Base-by-base conservation (phyloP, 2,797 vertebrate species). In the Natrix natrix region DNA sequence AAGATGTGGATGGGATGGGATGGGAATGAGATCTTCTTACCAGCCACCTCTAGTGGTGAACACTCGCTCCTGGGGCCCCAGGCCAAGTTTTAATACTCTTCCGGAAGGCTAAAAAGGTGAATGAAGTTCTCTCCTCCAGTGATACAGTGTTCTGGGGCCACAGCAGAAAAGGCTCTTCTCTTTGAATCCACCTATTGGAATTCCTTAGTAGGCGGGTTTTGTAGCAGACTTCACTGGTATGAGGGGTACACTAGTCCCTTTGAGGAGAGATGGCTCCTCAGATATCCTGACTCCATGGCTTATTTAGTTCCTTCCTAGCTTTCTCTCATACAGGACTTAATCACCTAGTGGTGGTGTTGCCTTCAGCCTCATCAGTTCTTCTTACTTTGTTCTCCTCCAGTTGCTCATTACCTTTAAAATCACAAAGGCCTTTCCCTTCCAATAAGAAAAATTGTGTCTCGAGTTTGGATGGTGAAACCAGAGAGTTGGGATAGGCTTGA, bases 51-150 rank as follows among this genome's bases (percentile, higher is more conserved):
- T 16, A 69, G 14, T 16, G 5, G 13, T 32, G 63, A 69, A 13
- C 0, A 28, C 1, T 16, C 5, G 5, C n/a, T 0, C n/a, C 16
- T 2, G 2, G 2, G 13, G n/a, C 5, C 13, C 13, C 63, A 69
- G 28, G 63, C 5, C 28, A 66, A 66, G 63, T n/a, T 66, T 66
- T n/a, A 66, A n/a, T n/a, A 69, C 13, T 13, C n/a, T 69, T 69
- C n/a, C 0, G 14, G 28, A 69, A 69, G 6, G 63, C n/a, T 32
- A 69, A 63, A 63, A 32, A 5, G 13, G 26, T 32, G n/a, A 69
- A 16, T 1, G 5, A 2, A 16, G n/a, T 32, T 69, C n/a, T 69
- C n/a, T 32, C 5, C 2, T 69, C 63, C 63, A 16, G 28, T 69
- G 13, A 14, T 66, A 66, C 13, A 66, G 13, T 66, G 12, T 14